A percentile compares a stretch with the other conserved stretches of the same genome.
Evolutionary conservation across 2,888 invertebrate genomes (phyloP).

Genomic region (Cyclophora albipunctata): DNA sequence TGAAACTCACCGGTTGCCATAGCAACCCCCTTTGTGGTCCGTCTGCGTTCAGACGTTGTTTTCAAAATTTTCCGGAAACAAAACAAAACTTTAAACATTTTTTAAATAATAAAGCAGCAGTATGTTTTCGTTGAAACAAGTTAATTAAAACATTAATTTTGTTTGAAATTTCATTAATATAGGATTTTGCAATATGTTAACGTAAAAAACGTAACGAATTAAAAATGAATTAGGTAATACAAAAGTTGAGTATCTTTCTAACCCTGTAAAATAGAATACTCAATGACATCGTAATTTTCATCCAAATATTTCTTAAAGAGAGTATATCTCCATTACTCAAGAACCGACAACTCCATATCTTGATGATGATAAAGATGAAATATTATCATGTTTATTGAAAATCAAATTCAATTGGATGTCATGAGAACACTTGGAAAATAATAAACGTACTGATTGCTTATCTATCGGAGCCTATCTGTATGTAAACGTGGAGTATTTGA

Average conservation of each 20-base stretch:
- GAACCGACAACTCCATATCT: too few species aligned
- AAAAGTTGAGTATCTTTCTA: too few species aligned
- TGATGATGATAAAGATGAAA: background rate
- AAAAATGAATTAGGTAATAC: too few species aligned
- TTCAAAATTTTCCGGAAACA: conserved; percentile 50
- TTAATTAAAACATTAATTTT: conserved; percentile 24
- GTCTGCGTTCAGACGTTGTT: conserved; percentile 54
- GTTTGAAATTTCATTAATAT: too few species aligned
- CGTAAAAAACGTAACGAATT: too few species aligned
- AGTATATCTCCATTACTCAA: too few species aligned
- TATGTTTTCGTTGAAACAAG: conserved; percentile 37
- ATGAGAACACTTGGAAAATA: conserved; percentile 3
- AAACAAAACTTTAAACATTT: conserved; percentile 1
- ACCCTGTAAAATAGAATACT: too few species aligned
- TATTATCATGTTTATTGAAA: conserved; percentile 1
- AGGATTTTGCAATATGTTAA: too few species aligned
- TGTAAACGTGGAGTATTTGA: conserved; percentile 14
- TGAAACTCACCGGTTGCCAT: conserved; percentile 59
- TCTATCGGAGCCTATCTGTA: conserved; percentile 13
- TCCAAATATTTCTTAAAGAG: too few species aligned
- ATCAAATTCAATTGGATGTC: conserved; percentile 6
- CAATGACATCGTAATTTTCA: too few species aligned
- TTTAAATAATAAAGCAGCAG: conserved; percentile 46
- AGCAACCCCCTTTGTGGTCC: conserved; percentile 62
- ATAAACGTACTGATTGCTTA: conserved; percentile 14